These are phyloP conservation scores for Psammodynastes pulverulentus DNA, from an alignment of 2,113 vertebrate genomes.

Conservation along the genomic window DNA sequence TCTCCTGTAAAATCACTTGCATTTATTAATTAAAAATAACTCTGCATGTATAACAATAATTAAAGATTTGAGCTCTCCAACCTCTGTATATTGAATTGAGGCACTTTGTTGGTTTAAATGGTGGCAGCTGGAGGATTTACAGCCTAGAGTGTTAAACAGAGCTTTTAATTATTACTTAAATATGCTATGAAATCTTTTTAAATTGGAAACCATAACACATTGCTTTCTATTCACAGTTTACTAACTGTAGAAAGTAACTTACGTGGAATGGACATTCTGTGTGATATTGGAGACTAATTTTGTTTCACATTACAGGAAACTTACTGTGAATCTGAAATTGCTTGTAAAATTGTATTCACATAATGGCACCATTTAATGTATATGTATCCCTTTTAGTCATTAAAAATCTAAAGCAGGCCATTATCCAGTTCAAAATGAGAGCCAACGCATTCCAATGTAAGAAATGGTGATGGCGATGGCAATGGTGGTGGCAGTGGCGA, in stretches of 20 bases:
- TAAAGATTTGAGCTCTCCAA: constrained; percentile 20
- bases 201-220: constrained; percentile 15
- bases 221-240: constrained; percentile 37
- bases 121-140: constrained; percentile 16
- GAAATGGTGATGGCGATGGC: neutral
- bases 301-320: constrained; percentile 33
- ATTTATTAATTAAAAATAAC: constrained; percentile 51
- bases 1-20: constrained; percentile 44
- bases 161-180: constrained; percentile 42
- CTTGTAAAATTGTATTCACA: constrained; percentile 39
- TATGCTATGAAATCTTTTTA: constrained; percentile 11
- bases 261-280: constrained; percentile 19
- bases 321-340: constrained; percentile 38
- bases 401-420: neutral
- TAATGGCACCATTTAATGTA: neutral
- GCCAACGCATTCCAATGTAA: no score
- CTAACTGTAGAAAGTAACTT: constrained; percentile 33
- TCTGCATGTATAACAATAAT: constrained; percentile 49
- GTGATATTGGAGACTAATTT: constrained; percentile 20
- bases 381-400: neutral
- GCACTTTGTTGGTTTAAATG: constrained; percentile 12
- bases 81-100: constrained; percentile 28
- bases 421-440: neutral
- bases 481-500: no score
- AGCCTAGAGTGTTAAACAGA: neutral